Conservation (phyloP, 2,113 vertebrate species). For the Machaerirhynchus nigripectus region DNA sequence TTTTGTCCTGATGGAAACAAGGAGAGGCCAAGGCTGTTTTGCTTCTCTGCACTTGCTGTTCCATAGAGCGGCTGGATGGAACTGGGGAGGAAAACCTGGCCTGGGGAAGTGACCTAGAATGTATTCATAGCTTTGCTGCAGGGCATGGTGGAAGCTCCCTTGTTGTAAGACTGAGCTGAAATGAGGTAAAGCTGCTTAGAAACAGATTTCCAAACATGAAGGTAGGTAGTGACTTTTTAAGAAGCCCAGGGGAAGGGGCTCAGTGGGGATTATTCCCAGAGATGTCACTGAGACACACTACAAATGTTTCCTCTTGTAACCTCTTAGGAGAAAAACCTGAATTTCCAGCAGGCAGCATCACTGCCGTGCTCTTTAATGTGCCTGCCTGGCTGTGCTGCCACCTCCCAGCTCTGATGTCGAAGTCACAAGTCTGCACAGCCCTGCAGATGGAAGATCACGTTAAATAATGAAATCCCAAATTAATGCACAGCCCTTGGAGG, state of each 20-base stretch:
- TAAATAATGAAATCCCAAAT: background rate
- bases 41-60: background rate
- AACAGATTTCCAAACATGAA: background rate
- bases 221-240: background rate
- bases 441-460: background rate
- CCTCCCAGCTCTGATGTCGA: background rate
- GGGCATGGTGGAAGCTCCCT: background rate
- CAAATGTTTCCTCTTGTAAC: background rate
- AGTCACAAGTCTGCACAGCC: background rate
- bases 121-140: background rate
- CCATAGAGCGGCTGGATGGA: background rate
- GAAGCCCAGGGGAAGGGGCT: background rate
- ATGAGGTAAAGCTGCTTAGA: constrained; percentile 4
- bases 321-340: background rate
- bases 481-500: background rate
- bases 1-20: background rate
- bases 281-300: background rate
- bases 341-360: background rate
- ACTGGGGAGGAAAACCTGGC: background rate
- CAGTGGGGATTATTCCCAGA: constrained; percentile 7
- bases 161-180: background rate
- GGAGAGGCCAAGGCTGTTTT: background rate
- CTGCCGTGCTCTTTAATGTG: background rate
- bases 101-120: background rate
- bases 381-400: background rate